These are phyloP conservation scores for Macaria notata DNA, from an alignment of 2,888 invertebrate species.

Conservation along the genomic window DNA sequence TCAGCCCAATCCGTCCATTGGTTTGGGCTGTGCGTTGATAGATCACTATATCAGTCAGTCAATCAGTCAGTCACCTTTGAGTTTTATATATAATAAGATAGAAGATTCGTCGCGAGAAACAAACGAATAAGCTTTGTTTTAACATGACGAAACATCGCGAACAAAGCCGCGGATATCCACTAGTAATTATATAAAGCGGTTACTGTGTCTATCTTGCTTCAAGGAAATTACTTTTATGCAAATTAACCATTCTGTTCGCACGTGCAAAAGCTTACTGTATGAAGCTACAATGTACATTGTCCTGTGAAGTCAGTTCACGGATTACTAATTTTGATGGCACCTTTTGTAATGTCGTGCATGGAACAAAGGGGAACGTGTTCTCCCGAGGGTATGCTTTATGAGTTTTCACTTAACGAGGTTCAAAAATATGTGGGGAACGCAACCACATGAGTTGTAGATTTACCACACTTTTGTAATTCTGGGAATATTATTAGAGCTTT, in stretches of 20 bases:
- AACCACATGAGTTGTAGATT: too few species aligned
- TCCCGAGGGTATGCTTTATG: constrained; percentile 6
- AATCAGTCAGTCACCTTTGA: too few species aligned
- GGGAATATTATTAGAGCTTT: too few species aligned
- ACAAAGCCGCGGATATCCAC: too few species aligned
- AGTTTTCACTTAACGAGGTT: constrained; percentile 16
- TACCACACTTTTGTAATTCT: too few species aligned
- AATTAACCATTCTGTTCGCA: constrained; percentile 53
- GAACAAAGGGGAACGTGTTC: constrained; percentile 17
- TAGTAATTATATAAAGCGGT: neutral
- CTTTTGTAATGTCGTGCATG: constrained; percentile 15
- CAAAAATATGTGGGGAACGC: neutral
- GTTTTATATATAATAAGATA: too few species aligned
- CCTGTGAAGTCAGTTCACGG: constrained; percentile 25
- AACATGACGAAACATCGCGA: too few species aligned
- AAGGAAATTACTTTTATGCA: constrained; percentile 68
- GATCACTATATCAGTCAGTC: too few species aligned
- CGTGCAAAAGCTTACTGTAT: constrained; percentile 40
- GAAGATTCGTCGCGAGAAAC: too few species aligned
- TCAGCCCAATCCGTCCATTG: too few species aligned
- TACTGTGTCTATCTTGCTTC: constrained; percentile 37
- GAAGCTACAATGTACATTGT: constrained; percentile 11
- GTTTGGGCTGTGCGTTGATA: too few species aligned
- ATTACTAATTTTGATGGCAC: constrained; percentile 23
- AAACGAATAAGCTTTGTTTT: too few species aligned